Evolutionary conservation across 2,797 vertebrate genomes (phyloP), one percentile per base, ranked within the genome.

Genomic region (Hippopotamyrus pictus): DNA sequence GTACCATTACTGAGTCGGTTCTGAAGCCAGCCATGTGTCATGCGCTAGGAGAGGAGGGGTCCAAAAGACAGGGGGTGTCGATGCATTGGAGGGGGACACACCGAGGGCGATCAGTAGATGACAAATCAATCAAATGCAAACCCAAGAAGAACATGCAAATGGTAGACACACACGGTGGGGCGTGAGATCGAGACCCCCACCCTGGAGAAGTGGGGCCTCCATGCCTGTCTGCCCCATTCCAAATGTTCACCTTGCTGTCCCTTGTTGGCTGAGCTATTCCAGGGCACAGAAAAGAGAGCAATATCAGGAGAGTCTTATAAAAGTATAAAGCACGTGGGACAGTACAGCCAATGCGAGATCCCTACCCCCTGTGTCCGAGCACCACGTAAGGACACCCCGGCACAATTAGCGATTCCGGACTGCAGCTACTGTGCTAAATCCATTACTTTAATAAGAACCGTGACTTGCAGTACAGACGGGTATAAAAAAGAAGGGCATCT

Each of bases 391-490:
- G 29, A 59, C 65, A 57, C 54, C 87, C 57, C 29, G 69, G 53
- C 46, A n/a, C n/a, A 17, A 65, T 53, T 73, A 88, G 57, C 1
- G 4, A 84, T n/a, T 88, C 88, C 89, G 92, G 89, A 90, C 89
- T 87, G 88, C 89, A 14, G 89, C 62, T 46, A 62, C 57, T 37
- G 90, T 5, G 2, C 89, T 86, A 73, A 88, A 91, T 57, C 73
- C 87, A 89, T 92, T 89, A 91, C 89, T 90, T 88, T 86, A 90
- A 90, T 88, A 90, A 88, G 88, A 90, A 89, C 37, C 89, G 33
- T 73, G 85, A 59, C 88, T 88, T 90, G 88, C 79, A 90, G 65
- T 79, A 44, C 62, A 59, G 73, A 86, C 33, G 29, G 41, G 29
- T 29, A 5, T 76, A 88, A 48, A 89, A 33, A 65, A 69, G 8